phyloP scores from a whole-genome alignment of 23 tunicate genomes.

The Trididemnum clinides region DNA sequence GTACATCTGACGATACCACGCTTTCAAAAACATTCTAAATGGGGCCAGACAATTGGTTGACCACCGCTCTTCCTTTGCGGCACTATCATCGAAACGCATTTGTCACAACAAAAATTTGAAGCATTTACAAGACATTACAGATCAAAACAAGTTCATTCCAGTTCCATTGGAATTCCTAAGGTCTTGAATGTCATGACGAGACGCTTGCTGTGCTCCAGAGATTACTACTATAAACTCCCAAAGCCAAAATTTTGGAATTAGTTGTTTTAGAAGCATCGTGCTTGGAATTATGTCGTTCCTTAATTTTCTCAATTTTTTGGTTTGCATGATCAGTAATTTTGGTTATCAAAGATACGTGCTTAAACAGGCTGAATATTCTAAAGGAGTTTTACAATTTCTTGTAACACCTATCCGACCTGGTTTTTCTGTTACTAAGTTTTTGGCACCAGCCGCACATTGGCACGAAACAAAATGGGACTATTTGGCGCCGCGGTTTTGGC shows the following conservation, averaged over 20 bases:
- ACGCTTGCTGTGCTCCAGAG: not conserved
- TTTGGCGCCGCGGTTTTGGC: too few relatives aligned
- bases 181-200: not conserved
- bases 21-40: not conserved
- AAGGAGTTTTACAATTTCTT: constrained; percentile 11
- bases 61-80: not conserved
- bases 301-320: constrained; percentile 3
- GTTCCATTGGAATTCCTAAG: constrained; percentile 14
- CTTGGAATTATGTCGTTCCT: not conserved
- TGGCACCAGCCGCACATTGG: constrained; percentile 1
- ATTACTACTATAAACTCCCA: not conserved
- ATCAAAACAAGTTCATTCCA: not conserved
- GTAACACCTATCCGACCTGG: not conserved
- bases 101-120: not conserved
- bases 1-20: not conserved
- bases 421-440: not conserved
- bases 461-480: too few relatives aligned
- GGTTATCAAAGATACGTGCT: not conserved
- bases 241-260: not conserved
- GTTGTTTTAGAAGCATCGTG: not conserved
- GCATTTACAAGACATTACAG: not conserved
- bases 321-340: constrained; percentile 19
- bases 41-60: constrained; percentile 8
- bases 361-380: constrained; percentile 1
- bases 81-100: constrained; percentile 7